Evolutionary conservation across 2,113 vertebrate genomes (phyloP), one percentile per base, ranked within the genome.

Genomic region (Lamprologus callipterus): DNA sequence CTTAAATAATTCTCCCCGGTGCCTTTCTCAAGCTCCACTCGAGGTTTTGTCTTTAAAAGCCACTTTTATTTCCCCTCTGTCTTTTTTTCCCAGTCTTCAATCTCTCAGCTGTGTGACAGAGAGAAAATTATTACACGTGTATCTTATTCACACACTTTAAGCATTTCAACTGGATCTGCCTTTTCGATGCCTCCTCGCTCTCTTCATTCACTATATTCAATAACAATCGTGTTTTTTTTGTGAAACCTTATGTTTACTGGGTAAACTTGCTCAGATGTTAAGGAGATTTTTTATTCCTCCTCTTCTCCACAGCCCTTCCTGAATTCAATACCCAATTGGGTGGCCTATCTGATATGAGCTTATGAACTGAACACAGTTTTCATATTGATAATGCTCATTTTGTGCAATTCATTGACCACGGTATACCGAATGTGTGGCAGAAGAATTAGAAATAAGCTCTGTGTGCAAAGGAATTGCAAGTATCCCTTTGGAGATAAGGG

Each of bases 311-410:
- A 5, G 54, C 49, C 37, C 23, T 35, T 33, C 31, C 37, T 45
- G 31, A 68, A 84, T 85, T 86, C 60, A 54, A 81, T 84, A 68
- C 37, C 49, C 75, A n/a, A n/a, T 87, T 92, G 80, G 91, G 89
- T 88, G 42, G 81, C 51, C 75, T 54, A 55, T 91, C 14, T 80
- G 87, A 88, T 83, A 28, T 19, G 65, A 55, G 33, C 85, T 82
- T 89, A 90, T 88, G 54, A 90, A 91, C 80, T 49, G 11, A 83
- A 82, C 19, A 11, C 42, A 84, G 57, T 88, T 70, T 85, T 90
- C 63, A 81, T 57, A 47, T 47, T 19, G 33, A 82, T 23, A 9
- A 17, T 85, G 78, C 79, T 93, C 84, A 78, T 83, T 89, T 87
- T 83, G 81, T 75, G 11, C 75, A 81, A 65, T 83, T 60, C 31